These are phyloP conservation scores for Erynnis tages DNA, from an alignment of 2,888 invertebrate species.

Conservation along the genomic window DNA sequence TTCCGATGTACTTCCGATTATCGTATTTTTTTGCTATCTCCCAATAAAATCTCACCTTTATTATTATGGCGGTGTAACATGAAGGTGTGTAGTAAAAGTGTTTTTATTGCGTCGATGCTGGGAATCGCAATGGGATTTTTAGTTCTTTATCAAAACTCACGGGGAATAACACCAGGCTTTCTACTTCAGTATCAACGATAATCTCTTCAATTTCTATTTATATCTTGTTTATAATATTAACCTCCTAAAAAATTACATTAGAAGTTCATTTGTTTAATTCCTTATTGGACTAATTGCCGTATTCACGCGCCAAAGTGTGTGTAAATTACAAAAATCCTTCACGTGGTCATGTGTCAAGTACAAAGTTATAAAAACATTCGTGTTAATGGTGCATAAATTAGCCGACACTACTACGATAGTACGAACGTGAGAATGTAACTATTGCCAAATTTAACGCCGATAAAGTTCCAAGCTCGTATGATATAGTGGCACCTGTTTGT, in stretches of 20 bases:
- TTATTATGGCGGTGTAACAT: not conserved
- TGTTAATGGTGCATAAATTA: slow-evolving; percentile 14
- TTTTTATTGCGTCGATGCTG: not conserved
- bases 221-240: too few relatives aligned
- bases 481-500: not conserved
- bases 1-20: slow-evolving; percentile 24
- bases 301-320: not conserved
- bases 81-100: not conserved
- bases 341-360: slow-evolving; percentile 13
- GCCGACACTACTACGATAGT: slow-evolving; percentile 8
- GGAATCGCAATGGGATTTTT: too few relatives aligned
- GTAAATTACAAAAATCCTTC: slow-evolving; percentile 9
- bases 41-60: slow-evolving; percentile 20
- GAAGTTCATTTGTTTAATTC: too few relatives aligned
- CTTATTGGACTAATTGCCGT: not conserved
- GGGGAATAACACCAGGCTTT: too few relatives aligned
- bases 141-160: too few relatives aligned
- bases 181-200: too few relatives aligned
- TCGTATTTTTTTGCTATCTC: slow-evolving; percentile 19
- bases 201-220: too few relatives aligned
- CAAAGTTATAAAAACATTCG: slow-evolving; percentile 12
- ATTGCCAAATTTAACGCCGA: slow-evolving; percentile 11
- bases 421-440: slow-evolving; percentile 8
- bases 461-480: not conserved
- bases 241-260: too few relatives aligned